A percentile compares a stretch with the other conserved stretches of the same genome.
Conservation (phyloP, 2,797 vertebrate genomes). For the Sebastes kiyomatsui region DNA sequence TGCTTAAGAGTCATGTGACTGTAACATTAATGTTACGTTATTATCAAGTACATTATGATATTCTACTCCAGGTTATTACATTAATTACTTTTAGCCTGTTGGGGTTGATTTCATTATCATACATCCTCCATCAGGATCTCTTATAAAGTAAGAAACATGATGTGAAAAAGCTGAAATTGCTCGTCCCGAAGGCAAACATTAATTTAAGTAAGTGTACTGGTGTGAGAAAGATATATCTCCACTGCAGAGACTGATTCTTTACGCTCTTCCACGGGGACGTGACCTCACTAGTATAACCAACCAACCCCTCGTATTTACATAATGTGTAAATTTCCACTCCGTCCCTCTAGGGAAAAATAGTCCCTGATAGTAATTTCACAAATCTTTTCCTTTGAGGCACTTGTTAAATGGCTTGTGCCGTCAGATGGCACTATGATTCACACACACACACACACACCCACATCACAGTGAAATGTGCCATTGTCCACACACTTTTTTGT, state of each 20-base stretch:
- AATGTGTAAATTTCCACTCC: slow-evolving; percentile 13
- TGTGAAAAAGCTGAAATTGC: not conserved
- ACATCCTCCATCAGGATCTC: not conserved
- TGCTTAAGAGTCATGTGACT: not conserved
- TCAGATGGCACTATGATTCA: slow-evolving; percentile 74
- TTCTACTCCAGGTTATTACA: not conserved
- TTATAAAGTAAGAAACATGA: not conserved
- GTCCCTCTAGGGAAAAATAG: slow-evolving; percentile 1
- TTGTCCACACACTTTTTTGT: slow-evolving; percentile 64
- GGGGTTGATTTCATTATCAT: not conserved
- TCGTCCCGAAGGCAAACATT: not conserved
- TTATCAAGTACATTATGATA: not conserved
- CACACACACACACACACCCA: slow-evolving; percentile 52
- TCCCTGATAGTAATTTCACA: slow-evolving; percentile 17
- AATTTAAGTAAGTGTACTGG: not conserved
- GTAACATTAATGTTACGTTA: not conserved
- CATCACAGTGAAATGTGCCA: slow-evolving; percentile 45
- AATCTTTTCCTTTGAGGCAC: slow-evolving; percentile 36
- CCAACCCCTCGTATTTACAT: slow-evolving; percentile 11
- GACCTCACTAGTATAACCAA: not conserved
- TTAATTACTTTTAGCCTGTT: not conserved
- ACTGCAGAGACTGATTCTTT: not conserved
- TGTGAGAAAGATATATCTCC: not conserved
- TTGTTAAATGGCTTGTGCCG: slow-evolving; percentile 38
- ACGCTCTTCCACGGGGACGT: not conserved